Base-by-base conservation (phyloP, 2,888 invertebrate genomes). In the Clunio marinus region DNA sequence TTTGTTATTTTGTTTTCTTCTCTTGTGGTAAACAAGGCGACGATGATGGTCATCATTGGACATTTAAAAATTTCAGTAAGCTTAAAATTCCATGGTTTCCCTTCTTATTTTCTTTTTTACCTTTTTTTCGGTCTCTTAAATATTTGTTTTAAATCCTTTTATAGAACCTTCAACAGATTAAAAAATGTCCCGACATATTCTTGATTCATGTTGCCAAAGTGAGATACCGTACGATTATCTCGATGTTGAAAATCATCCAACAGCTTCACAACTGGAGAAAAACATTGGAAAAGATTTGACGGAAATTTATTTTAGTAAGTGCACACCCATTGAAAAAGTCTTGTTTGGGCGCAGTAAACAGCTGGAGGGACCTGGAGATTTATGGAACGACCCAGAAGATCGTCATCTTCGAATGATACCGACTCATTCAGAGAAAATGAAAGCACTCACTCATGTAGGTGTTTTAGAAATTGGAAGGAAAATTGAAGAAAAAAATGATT, bases 371-470 rank as follows among this genome's bases (percentile, higher is more conserved):
- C 65, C 65, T 1, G 65, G 20, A 17, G 46, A n/a, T 7, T 13
- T 65, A 17, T 65, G 65, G 65, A 65, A 46, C n/a, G 46, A 46
- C 28, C 65, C 65, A 5, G 46, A 28, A 4, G 65, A 65, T 28
- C 41, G 62, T 10, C 24, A 22, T 17, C n/a, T 65, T 46, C 27
- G 24, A 10, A 25, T 46, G 45, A 65, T 46, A 28, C 46, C 46
- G 13, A 17, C 17, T 15, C 10, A 46, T 17, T 1, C 46, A 17
- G 45, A 46, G 2, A 24, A 46, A 15, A 10, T 65, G 7, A 45
- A 65, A 46, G 65, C 65, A 1, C 8, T 65, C 2, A 65, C 65
- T 17, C 65, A 65, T 51, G 17, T 17, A 13, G 46, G 51, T 17
- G 46, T 65, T 27, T n/a, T 65, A 8, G 65, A 65, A 25, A 51